Conservation (phyloP, 2,888 invertebrate genomes). For the Gastracanthus pulcherrimus region DNA sequence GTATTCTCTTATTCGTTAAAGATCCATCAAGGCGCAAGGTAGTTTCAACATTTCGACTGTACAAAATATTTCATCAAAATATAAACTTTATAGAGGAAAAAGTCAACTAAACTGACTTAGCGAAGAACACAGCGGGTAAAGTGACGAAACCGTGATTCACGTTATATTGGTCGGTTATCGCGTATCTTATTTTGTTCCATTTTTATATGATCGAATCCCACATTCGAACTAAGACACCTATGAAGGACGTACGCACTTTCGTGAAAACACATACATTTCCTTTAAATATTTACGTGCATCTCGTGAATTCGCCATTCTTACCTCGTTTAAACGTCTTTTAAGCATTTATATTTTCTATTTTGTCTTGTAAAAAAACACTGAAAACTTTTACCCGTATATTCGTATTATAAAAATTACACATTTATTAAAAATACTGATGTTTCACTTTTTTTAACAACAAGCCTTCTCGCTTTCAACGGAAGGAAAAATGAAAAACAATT, state of each 20-base stretch:
- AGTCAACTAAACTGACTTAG: slow-evolving; percentile 54
- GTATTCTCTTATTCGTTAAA: slow-evolving; percentile 38
- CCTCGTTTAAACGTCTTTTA: not conserved
- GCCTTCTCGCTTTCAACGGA: slow-evolving; percentile 3
- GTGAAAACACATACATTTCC: slow-evolving; percentile 40
- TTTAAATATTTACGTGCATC: slow-evolving; percentile 44
- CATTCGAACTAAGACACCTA: slow-evolving; percentile 26
- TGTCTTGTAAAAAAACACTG: slow-evolving; percentile 32
- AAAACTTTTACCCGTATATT: slow-evolving; percentile 1
- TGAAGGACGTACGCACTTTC: slow-evolving; percentile 25
- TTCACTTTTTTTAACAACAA: slow-evolving; percentile 23
- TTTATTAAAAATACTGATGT: slow-evolving; percentile 48
- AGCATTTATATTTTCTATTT: not conserved
- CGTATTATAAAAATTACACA: slow-evolving; percentile 31
- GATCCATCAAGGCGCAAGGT: slow-evolving; percentile 40
- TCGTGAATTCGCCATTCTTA: not conserved
- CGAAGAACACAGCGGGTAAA: slow-evolving; percentile 55
- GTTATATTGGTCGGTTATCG: slow-evolving; percentile 37
- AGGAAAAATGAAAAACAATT: not conserved
- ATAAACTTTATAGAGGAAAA: slow-evolving; percentile 45
- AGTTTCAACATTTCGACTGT: slow-evolving; percentile 36
- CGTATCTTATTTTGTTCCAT: slow-evolving; percentile 7
- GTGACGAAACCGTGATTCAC: slow-evolving; percentile 47
- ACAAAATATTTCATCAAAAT: slow-evolving; percentile 51
- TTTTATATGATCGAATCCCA: slow-evolving; percentile 6